These are phyloP conservation scores for Arctopsyche grandis DNA, from an alignment of 1,140 invertebrate species.

Conservation along the genomic window DNA sequence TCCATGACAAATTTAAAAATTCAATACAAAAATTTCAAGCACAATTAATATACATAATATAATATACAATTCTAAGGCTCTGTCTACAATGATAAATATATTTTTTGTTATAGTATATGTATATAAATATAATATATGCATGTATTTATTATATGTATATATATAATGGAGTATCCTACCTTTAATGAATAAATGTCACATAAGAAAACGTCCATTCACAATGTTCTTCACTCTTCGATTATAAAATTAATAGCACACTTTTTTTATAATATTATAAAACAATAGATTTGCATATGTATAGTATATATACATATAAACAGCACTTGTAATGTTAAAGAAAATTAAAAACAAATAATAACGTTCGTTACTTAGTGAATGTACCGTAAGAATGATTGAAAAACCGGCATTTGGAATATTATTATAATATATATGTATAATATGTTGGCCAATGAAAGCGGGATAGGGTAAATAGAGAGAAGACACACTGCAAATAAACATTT, in stretches of 20 bases:
- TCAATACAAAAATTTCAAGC: no score
- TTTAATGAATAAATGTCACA: slow-evolving; percentile 53
- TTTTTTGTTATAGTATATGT: background rate
- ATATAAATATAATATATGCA: background rate
- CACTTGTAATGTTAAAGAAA: slow-evolving; percentile 31
- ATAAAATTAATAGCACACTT: slow-evolving; percentile 36
- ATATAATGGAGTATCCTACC: slow-evolving; percentile 59
- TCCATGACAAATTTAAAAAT: no score
- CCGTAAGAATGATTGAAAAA: background rate
- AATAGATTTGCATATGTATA: no score
- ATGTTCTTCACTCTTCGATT: slow-evolving; percentile 59
- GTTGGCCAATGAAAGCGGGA: slow-evolving; percentile 51
- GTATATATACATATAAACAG: background rate
- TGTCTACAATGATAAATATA: no score
- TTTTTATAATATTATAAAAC: no score
- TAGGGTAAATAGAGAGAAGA: slow-evolving; percentile 58
- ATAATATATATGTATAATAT: background rate
- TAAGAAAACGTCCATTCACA: slow-evolving; percentile 62
- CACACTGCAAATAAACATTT: slow-evolving; percentile 65
- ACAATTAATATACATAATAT: no score
- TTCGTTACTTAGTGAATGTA: background rate
- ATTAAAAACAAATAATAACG: slow-evolving; percentile 48
- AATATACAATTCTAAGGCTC: no score
- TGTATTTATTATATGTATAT: slow-evolving; percentile 3
- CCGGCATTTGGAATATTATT: slow-evolving; percentile 12